Conservation (phyloP, 2,797 vertebrate genomes). For the Furcifer pardalis region DNA sequence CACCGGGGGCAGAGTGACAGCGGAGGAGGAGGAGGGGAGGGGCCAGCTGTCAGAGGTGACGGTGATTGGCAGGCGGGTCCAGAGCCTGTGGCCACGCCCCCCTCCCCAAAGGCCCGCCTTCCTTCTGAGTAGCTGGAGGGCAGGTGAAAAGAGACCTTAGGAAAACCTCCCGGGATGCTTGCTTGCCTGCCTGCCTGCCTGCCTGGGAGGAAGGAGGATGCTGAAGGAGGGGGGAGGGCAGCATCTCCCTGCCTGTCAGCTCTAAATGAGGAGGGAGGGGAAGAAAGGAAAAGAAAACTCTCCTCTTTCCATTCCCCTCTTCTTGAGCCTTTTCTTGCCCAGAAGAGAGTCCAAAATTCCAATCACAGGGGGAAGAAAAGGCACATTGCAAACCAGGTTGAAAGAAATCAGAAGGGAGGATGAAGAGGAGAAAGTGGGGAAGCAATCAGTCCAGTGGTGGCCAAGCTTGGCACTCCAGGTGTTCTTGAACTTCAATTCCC, state of each 20-base stretch:
- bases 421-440: no score
- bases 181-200: background rate
- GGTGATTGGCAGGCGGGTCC: conserved; percentile 89
- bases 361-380: no score
- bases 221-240: background rate
- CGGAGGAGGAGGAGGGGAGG: conserved; percentile 25
- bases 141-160: conserved; percentile 73
- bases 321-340: no score
- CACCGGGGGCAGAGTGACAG: conserved; percentile 29
- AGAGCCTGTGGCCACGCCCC: conserved; percentile 82
- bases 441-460: no score
- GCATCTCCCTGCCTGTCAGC: background rate
- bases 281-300: background rate
- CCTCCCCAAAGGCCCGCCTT: conserved; percentile 47
- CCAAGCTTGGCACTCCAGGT: no score
- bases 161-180: background rate
- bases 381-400: no score
- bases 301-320: no score
- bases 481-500: no score
- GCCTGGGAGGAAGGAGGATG: background rate
- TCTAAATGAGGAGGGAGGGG: background rate
- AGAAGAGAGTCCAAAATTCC: no score
- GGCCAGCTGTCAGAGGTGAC: conserved; percentile 82
- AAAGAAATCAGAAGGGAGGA: no score
- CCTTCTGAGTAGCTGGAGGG: conserved; percentile 69